Evolutionary conservation across 2,113 vertebrate genomes (phyloP), one percentile per base, ranked within the genome.

Genomic region (Myrmecophaga tridactyla): DNA sequence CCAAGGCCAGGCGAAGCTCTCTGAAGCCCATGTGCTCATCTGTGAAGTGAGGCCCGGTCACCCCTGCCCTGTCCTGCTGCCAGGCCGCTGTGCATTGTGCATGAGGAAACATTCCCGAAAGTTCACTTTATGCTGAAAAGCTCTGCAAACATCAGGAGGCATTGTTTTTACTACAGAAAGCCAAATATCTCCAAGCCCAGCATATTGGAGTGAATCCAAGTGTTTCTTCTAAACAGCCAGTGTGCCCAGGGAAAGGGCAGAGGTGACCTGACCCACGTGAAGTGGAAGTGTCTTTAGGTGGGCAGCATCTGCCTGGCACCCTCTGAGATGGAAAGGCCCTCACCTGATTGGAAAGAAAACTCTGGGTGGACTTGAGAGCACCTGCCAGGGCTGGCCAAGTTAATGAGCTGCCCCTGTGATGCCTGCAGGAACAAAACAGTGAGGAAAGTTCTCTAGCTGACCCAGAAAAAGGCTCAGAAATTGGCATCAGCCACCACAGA

Each of bases 1-100:
- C 86, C 27, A 58, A 77, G 78, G 65, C 23, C 58, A 51, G 58
- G 78, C 0, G 1, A 20, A 73, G 86, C 86, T 58, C 65, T 11
- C 34, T 17, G 53, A 48, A 56, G 20, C 36, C 27, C 69, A 84
- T 31, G 31, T 89, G 39, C 36, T 77, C 92, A 63, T 92, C 88
- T 94, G 90, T 97, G 92, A 94, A 94, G 63, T 75, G 92, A 93
- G 67, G 72, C 86, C 46, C 67, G 89, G 62, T 85, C 67, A 77
- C 77, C 84, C 80, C 88, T 31, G 67, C 75, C 81, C 72, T 77
- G 41, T 73, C 88, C 48, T 34, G n/a, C 94, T n/a, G 72, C 87
- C 39, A 56, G 60, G 83, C 90, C 70, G 53, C 80, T 63, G 41
- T 36, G 4, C 1, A 0, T 46, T 51, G n/a, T 15, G 34, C 48